Evolutionary conservation across 1,140 invertebrate genomes (phyloP).

Genomic region (Vollenhovia emeryi): DNA sequence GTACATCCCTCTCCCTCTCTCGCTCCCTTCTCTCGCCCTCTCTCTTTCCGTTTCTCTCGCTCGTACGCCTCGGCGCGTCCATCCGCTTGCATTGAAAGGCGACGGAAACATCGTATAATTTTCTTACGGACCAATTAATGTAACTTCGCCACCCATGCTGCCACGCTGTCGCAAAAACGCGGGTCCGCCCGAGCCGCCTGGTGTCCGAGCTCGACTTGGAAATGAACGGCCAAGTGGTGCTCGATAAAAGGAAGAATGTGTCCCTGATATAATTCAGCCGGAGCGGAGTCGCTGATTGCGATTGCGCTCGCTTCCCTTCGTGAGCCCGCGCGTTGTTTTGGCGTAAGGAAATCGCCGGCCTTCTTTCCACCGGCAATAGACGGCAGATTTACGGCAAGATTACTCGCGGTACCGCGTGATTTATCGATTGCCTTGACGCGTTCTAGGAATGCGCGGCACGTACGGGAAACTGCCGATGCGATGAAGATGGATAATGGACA

Average conservation of each 20-base stretch:
- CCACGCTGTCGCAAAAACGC: constrained; percentile 46
- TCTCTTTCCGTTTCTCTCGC: constrained; percentile 13
- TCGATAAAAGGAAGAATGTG: constrained; percentile 23
- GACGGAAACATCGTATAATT: constrained; percentile 60
- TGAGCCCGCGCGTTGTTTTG: neutral
- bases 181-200: neutral
- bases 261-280: constrained; percentile 34
- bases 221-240: neutral
- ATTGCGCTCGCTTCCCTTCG: constrained; percentile 1
- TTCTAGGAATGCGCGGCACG: constrained; percentile 32
- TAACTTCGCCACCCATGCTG: constrained; percentile 59
- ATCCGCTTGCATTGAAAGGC: constrained; percentile 50
- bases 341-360: constrained; percentile 23
- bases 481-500: constrained; percentile 35
- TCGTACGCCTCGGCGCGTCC: neutral
- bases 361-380: constrained; percentile 43
- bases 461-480: constrained; percentile 42
- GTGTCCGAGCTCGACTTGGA: constrained; percentile 1
- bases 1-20: neutral
- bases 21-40: neutral
- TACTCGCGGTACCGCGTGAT: constrained; percentile 35
- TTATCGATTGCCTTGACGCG: constrained; percentile 52
- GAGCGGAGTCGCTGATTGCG: constrained; percentile 8
- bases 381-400: constrained; percentile 44
- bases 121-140: constrained; percentile 60